Conservation (phyloP, 2,113 vertebrate species). For the Pholis gunnellus region DNA sequence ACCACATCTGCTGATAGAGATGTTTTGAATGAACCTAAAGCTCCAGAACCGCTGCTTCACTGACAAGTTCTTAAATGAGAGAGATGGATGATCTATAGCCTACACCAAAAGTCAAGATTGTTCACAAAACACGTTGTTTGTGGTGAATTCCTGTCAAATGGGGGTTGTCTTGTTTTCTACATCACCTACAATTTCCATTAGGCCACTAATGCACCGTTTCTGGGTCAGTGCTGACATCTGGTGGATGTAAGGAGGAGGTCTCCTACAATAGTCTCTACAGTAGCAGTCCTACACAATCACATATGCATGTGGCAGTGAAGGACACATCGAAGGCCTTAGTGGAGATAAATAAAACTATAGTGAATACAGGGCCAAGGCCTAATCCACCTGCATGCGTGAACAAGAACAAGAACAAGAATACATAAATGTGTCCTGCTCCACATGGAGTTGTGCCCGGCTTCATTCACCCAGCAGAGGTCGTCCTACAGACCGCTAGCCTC, state of each 20-base stretch:
- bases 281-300: neutral
- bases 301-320: neutral
- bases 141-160: neutral
- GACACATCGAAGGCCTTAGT: neutral
- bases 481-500: neutral
- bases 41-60: neutral
- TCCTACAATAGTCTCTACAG: neutral
- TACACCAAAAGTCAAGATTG: neutral
- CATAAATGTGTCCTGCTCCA: no score
- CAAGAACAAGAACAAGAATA: no score
- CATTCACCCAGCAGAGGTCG: conserved; percentile 71
- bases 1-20: neutral
- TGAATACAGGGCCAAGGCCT: neutral
- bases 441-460: neutral
- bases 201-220: neutral
- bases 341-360: neutral
- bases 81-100: neutral
- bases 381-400: neutral
- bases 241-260: conserved; percentile 25
- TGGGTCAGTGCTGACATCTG: conserved; percentile 40
- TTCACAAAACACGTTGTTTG: neutral
- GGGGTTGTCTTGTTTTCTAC: neutral
- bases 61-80: neutral
- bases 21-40: neutral
- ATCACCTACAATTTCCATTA: neutral